Evolutionary conservation across 2,888 invertebrate genomes (phyloP), one percentile per base, ranked within the genome.

Genomic region (Patella caerulea): DNA sequence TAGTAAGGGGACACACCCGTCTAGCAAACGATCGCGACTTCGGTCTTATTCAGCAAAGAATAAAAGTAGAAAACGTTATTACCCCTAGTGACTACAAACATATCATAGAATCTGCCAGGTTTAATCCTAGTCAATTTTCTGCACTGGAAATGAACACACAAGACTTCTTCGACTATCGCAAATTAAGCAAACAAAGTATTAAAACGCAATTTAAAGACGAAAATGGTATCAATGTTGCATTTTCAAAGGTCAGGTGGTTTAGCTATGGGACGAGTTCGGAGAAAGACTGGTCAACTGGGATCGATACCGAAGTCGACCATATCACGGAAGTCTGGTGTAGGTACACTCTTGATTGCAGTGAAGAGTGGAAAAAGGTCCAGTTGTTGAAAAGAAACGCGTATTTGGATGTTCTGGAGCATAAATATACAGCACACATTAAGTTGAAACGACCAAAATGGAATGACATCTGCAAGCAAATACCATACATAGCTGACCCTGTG

Each of bases 201-300:
- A 75, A 75, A 53, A 45, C 52, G 24, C 59, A 70, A 34, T 52
- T 75, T 3, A 52, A 17, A 9, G 29, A 19, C 53, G 52, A 75
- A 19, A 52, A 69, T 24, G 74, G 74, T n/a, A 53, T 65, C 14
- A 75, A 75, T n/a, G 75, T 75, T 52, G 17, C 19, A 7, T 69
- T 75, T 24, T 24, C 45, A n/a, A 17, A 65, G 69, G 75, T 70
- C 17, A 75, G 34, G 17, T 75, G 69, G 75, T 70, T 75, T 52
- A 34, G 69, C 9, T 75, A 75, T 75, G 75, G 70, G 17, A n/a
- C 11, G 14, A 75, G 75, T 69, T 65, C 34, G 34, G 75, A 75
- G 34, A 19, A 52, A 34, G 75, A 75, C 17, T 53, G 69, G n/a
- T 17, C 45, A 9, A 69, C 75, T 17, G 70, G 75, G 4, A 53